phyloP scores from a whole-genome alignment of 2,888 invertebrate genomes.

The Drepana falcataria region DNA sequence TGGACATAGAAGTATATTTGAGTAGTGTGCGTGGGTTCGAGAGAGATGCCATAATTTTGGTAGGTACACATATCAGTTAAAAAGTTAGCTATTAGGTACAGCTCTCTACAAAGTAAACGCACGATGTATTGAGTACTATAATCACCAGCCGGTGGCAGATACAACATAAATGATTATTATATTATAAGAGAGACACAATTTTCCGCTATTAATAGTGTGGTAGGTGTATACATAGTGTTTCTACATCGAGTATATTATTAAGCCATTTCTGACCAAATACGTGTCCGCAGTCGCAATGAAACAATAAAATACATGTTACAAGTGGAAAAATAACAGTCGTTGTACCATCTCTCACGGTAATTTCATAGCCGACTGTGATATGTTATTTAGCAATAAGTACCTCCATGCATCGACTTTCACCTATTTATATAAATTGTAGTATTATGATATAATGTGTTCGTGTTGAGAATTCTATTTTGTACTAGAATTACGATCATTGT shows the following conservation, averaged over 20 bases:
- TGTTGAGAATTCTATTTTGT: no score
- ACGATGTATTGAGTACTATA: background rate
- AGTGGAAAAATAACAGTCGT: constrained; percentile 10
- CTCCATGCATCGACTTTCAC: background rate
- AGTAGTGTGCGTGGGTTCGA: no score
- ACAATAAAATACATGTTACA: constrained; percentile 12
- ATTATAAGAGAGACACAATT: constrained; percentile 26
- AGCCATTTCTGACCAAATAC: constrained; percentile 22
- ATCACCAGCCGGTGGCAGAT: background rate
- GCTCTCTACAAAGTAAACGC: no score
- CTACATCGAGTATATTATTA: constrained; percentile 30
- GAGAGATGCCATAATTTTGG: no score
- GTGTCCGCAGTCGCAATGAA: constrained; percentile 7
- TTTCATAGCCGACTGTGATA: background rate
- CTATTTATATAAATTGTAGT: background rate
- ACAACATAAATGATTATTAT: constrained; percentile 26
- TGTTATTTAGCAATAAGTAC: constrained; percentile 1
- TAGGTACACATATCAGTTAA: no score
- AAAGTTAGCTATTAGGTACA: no score
- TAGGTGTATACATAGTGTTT: constrained; percentile 21
- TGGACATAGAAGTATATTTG: no score
- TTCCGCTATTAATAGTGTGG: constrained; percentile 31
- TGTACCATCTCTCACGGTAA: background rate
- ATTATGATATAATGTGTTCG: no score
- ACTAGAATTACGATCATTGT: no score